These are phyloP conservation scores for Lates japonicus DNA, from an alignment of 2,797 vertebrate species.

Conservation along the genomic window DNA sequence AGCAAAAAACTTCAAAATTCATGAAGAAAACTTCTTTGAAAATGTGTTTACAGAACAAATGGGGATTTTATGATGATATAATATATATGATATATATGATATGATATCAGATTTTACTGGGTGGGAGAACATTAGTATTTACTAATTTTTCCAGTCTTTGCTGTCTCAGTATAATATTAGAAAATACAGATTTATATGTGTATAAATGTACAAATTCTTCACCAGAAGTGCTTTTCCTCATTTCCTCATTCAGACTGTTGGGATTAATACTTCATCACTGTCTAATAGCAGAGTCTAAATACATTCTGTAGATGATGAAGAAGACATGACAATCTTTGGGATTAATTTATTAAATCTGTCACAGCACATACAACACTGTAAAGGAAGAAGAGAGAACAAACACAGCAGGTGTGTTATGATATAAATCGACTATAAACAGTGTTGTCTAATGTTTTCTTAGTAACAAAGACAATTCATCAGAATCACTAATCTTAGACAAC, in stretches of 20 bases:
- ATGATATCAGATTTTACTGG: neutral
- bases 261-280: neutral
- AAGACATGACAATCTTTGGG: conserved; percentile 19
- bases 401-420: conserved; percentile 2
- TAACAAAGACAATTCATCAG: conserved; percentile 27
- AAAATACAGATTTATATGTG: neutral
- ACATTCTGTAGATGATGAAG: conserved; percentile 8
- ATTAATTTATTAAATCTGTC: conserved; percentile 65
- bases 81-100: no score
- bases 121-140: no score
- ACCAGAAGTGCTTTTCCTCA: neutral
- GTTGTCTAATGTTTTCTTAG: conserved; percentile 26
- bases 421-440: conserved; percentile 25
- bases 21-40: neutral
- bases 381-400: conserved; percentile 41
- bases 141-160: neutral
- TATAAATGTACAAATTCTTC: neutral
- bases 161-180: neutral
- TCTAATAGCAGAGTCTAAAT: neutral
- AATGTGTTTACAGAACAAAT: neutral
- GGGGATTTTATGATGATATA: neutral
- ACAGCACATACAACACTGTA: conserved; percentile 43
- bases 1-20: neutral
- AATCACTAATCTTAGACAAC: conserved; percentile 10
- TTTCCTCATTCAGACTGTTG: neutral